These are phyloP conservation scores for Leptinotarsa rubiginosa DNA, from an alignment of 2,888 invertebrate species.

Conservation along the genomic window DNA sequence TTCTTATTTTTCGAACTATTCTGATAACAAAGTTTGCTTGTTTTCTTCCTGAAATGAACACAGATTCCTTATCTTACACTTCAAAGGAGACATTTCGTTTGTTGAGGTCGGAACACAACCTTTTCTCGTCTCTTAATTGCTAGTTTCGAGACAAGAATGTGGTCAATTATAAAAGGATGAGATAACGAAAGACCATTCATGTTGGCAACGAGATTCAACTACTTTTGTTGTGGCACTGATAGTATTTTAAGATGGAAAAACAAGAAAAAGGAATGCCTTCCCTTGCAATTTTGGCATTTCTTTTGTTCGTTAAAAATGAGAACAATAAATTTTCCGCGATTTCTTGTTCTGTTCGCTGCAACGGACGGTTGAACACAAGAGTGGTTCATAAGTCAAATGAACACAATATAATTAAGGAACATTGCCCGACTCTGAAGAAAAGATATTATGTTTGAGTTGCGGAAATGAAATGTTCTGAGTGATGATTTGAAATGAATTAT, in stretches of 20 bases:
- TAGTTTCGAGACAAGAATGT: slow-evolving; percentile 46
- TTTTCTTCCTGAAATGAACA: not conserved
- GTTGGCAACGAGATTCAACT: slow-evolving; percentile 39
- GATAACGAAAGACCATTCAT: slow-evolving; percentile 44
- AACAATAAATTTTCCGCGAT: slow-evolving; percentile 38
- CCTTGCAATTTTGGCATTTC: slow-evolving; percentile 25
- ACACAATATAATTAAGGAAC: slow-evolving; percentile 37
- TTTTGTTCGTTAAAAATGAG: slow-evolving; percentile 40
- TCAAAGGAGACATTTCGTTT: slow-evolving; percentile 45
- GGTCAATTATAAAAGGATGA: slow-evolving; percentile 47
- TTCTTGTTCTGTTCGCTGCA: slow-evolving; percentile 26
- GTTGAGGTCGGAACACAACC: slow-evolving; percentile 35
- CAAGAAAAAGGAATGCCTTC: slow-evolving; percentile 31
- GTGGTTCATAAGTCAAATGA: slow-evolving; percentile 42
- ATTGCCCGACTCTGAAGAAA: not conserved
- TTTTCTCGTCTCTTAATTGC: slow-evolving; percentile 40
- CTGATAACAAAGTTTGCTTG: not conserved
- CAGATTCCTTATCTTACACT: slow-evolving; percentile 42
- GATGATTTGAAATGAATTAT: not conserved
- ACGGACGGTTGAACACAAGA: slow-evolving; percentile 29
- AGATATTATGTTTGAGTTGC: slow-evolving; percentile 6
- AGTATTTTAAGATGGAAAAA: slow-evolving; percentile 37
- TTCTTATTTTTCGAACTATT: not conserved
- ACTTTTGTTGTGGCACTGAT: slow-evolving; percentile 38
- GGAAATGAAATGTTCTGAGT: slow-evolving; percentile 1